Evolutionary conservation across 2,113 vertebrate genomes (phyloP), one percentile per base, ranked within the genome.

Genomic region (Bucco capensis): DNA sequence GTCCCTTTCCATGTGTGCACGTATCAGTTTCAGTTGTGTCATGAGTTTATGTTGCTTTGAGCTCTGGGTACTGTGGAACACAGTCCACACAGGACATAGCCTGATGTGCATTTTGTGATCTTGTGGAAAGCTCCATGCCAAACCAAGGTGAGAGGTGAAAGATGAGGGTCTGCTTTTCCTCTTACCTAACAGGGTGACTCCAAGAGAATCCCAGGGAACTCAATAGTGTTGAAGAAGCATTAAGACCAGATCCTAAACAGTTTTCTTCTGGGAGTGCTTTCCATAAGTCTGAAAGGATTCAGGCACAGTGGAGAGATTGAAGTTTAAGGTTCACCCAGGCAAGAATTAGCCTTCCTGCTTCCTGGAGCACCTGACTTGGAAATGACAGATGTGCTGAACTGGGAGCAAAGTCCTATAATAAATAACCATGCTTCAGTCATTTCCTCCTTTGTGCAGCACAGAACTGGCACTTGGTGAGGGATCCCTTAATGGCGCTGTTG

Each of bases 401-500:
- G n/a, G 89, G 93, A 96, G 67, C 97, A 98, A 98, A 98, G 98
- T 98, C 97, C 98, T 93, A 77, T 78, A 96, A 97, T 98, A 98
- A 97, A 97, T 97, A 96, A 97, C 94, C 1, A 7, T 47, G 64
- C 74, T 83, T 75, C 67, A 46, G 83, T 89, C 79, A 93, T 88
- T 97, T 98, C 97, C 96, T 97, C 56, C 89, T 97, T 73, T 40
- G 77, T 92, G 70, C 77, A 24, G 33, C 28, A 19, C 47, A 70
- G 60, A 74, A 46, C 64, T 64, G 73, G 67, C 61, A 50, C 57
- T 62, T 28, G 51, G 74, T 31, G 66, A 60, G 42, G 64, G 62
- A 73, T 85, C 42, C 71, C 53, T 74, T 73, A 23, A 77, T 90
- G 85, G 67, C 83, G 83, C 61, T n/a, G 33, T 40, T 46, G 54